These are phyloP conservation scores for Pygathrix nemaeus DNA, from an alignment of 2,113 vertebrate species.

Conservation along the genomic window DNA sequence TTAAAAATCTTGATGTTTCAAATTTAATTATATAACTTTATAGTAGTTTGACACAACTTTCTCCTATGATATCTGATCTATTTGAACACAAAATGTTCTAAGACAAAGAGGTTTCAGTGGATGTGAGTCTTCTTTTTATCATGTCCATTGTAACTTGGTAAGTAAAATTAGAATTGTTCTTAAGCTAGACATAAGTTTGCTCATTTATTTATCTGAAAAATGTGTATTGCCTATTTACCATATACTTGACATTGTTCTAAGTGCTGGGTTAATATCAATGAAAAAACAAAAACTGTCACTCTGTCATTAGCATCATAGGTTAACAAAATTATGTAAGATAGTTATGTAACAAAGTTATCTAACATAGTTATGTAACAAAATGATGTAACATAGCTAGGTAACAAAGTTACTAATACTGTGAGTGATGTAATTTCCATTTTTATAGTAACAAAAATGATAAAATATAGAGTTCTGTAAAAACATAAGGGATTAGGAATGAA, in stretches of 20 bases:
- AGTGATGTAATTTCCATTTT: slow-evolving; percentile 21
- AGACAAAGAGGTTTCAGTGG: neutral
- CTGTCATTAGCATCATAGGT: neutral
- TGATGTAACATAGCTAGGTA: neutral
- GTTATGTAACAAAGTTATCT: neutral
- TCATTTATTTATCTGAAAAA: neutral
- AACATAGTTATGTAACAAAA: neutral
- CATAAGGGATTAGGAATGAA: rapidly evolving
- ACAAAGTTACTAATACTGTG: neutral
- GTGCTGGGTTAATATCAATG: neutral
- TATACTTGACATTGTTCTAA: neutral
- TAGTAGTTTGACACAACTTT: neutral
- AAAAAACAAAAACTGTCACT: neutral
- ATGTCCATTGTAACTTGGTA: neutral
- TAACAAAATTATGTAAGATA: neutral
- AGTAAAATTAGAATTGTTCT: neutral
- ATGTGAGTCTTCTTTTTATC: neutral
- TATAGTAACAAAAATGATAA: neutral
- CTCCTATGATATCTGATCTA: neutral
- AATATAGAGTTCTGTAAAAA: neutral
- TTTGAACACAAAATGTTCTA: neutral
- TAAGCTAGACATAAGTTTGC: neutral
- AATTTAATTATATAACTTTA: neutral
- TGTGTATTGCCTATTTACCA: neutral
- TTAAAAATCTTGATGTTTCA: neutral